Percentiles rank a stretch among this genome's conserved stretches.
Evolutionary conservation across 2,113 vertebrate species (phyloP).

Genomic region (Pavo muticus): DNA sequence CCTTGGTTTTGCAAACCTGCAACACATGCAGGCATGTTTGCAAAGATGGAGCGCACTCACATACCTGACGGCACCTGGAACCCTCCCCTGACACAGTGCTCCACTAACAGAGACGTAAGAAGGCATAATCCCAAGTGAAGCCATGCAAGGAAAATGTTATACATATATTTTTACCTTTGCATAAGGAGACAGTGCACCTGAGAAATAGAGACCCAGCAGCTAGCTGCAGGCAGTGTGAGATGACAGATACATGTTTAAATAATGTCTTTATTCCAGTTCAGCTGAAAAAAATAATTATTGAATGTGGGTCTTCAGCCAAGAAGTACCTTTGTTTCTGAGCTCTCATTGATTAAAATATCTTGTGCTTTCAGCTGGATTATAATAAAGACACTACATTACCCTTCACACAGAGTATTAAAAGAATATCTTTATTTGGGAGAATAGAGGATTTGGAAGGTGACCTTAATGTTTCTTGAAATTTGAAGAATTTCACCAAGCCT

Average conservation of each 20-base stretch:
- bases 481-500: conserved; percentile 45
- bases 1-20: not conserved
- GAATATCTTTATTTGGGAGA: not conserved
- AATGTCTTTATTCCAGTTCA: conserved; percentile 59
- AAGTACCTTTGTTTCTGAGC: conserved; percentile 50
- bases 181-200: conserved; percentile 15
- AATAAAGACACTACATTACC: not conserved
- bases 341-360: conserved; percentile 47
- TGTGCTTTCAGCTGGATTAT: conserved; percentile 31
- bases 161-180: not conserved
- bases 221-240: conserved; percentile 27
- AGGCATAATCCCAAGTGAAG: conserved; percentile 10
- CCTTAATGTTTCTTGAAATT: conserved; percentile 37
- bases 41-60: not conserved
- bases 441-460: conserved; percentile 21
- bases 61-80: not conserved
- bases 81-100: not conserved
- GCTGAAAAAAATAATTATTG: conserved; percentile 67
- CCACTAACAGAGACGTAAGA: not conserved
- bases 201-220: conserved; percentile 29
- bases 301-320: conserved; percentile 47
- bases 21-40: not conserved
- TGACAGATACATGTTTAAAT: conserved; percentile 61
- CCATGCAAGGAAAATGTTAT: not conserved
- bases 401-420: not conserved